Evolutionary conservation across 1,140 invertebrate species (phyloP), one percentile per base, ranked within the genome.

Genomic region (Macrocentrus cingulum): DNA sequence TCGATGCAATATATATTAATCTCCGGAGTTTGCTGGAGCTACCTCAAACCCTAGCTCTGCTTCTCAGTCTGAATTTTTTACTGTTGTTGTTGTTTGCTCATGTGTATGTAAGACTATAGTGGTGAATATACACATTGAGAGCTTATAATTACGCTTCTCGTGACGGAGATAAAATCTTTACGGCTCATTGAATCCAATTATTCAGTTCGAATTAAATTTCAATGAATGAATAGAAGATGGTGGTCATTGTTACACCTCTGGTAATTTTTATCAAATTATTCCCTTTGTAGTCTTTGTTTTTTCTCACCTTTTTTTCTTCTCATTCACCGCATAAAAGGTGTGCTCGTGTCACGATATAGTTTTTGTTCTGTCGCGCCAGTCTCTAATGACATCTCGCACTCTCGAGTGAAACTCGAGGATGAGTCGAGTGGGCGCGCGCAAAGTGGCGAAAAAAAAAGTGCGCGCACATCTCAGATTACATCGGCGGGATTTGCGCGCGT

Each of bases 161-260:
- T 11, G 25, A 16, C 16, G 29, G 20, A 11, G 42, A 56, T 56
- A 56, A 49, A 36, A 49, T 56, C 54, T 48, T 45, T 34, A 56
- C 44, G 25, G 44, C 32, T 23, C 20, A 56, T 56, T 56, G 36
- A 56, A 48, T 45, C 29, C 34, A 56, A 56, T 56, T 56, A 56
- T 45, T 56, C 34, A 37, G 9, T 20, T 15, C 4, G 23, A 39
- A 56, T 48, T 48, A 39, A 56, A 48, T 39, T 56, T 37, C 44
- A 48, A 19, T 23, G 18, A 46, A 46, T 34, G 20, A 11, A 29
- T 29, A 29, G 25, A 29, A 4, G 25, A 9, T 29, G 4, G 9
- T 29, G 19, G 13, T 18, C 36, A 25, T 20, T 22, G 15, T 9
- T 7, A 29, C 37, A 46, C 42, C 45, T 37, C 51, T 41, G 7